phyloP scores from a whole-genome alignment of 1,140 invertebrate genomes.

The Trinorchestia longiramus region DNA sequence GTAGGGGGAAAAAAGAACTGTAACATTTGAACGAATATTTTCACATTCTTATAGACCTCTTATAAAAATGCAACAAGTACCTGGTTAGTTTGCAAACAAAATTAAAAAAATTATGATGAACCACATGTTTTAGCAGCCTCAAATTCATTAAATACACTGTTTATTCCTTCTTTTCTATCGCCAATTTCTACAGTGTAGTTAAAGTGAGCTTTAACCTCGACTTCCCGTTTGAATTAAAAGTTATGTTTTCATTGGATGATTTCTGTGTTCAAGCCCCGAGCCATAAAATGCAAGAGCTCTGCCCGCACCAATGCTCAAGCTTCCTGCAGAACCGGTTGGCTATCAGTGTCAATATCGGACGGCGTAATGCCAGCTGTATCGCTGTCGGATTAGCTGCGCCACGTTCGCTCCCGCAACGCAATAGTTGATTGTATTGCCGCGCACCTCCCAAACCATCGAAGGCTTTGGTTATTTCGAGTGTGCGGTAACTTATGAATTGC shows the following conservation, averaged over 20 bases:
- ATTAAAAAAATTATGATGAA: no score
- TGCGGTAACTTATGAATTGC: not conserved
- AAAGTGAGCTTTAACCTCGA: not conserved
- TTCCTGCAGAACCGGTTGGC: slow-evolving; percentile 47
- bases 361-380: slow-evolving; percentile 44
- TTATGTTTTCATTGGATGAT: not conserved
- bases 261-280: not conserved
- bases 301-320: slow-evolving; percentile 30
- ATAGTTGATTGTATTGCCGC: not conserved
- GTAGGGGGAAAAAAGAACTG: not conserved
- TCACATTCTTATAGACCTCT: no score
- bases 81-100: no score
- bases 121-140: not conserved
- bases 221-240: not conserved
- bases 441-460: not conserved
- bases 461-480: not conserved
- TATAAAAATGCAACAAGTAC: not conserved
- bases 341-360: slow-evolving; percentile 46
- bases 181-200: not conserved
- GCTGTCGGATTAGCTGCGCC: slow-evolving; percentile 21
- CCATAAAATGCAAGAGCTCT: not conserved
- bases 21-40: not conserved
- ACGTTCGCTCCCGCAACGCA: not conserved
- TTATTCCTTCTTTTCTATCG: not conserved
- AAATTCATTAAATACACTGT: not conserved